A percentile compares a stretch with the other conserved stretches of the same genome.
phyloP scores from a whole-genome alignment of 2,113 vertebrate genomes.

The Pagrus major region DNA sequence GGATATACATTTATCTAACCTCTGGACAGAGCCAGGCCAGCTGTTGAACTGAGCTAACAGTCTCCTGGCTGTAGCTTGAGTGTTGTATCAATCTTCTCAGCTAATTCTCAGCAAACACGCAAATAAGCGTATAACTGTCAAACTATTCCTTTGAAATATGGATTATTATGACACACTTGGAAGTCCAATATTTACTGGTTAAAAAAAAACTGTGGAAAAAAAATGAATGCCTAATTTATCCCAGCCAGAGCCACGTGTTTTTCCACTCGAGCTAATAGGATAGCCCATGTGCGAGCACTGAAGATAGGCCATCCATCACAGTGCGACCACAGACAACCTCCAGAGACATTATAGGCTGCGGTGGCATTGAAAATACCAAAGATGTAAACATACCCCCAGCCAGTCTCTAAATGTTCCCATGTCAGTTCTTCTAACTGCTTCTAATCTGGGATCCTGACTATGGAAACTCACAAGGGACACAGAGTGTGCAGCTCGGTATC shows the following conservation, averaged over 20 bases:
- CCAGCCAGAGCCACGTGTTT: conserved; percentile 29
- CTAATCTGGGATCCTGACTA: conserved; percentile 76
- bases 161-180: conserved; percentile 21
- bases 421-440: conserved; percentile 73
- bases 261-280: conserved; percentile 42
- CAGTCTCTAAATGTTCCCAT: conserved; percentile 60
- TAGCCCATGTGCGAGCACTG: conserved; percentile 33
- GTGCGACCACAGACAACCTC: conserved; percentile 46
- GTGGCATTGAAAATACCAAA: conserved; percentile 59
- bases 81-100: not conserved
- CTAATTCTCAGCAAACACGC: not conserved
- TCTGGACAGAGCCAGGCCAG: no score
- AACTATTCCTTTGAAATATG: not conserved
- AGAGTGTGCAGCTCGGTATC: conserved; percentile 62
- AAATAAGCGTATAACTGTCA: not conserved
- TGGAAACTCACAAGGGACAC: conserved; percentile 69
- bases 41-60: not conserved
- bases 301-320: conserved; percentile 63
- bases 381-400: conserved; percentile 71
- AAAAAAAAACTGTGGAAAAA: conserved; percentile 24
- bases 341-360: conserved; percentile 57
- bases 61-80: not conserved
- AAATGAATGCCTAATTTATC: conserved; percentile 33
- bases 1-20: not conserved
- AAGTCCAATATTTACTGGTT: conserved; percentile 23